A percentile compares a stretch with the other conserved stretches of the same genome.
Conservation (phyloP, 2,797 vertebrate genomes). For the Nothura maculosa region DNA sequence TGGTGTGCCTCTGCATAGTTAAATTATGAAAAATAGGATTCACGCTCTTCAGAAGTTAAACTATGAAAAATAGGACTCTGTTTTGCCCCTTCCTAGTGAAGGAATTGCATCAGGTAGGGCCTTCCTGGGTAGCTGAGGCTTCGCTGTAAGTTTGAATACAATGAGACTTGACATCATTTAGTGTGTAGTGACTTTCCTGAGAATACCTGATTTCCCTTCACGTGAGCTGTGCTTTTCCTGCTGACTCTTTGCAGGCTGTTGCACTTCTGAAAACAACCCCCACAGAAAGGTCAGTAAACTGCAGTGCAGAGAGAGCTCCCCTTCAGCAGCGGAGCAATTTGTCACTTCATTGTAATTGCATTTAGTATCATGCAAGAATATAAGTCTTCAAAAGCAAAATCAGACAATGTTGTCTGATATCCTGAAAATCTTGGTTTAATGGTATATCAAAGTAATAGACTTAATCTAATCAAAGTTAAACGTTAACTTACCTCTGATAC, state of each 20-base stretch:
- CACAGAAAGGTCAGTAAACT: not conserved
- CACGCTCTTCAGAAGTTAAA: not conserved
- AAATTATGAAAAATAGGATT: not conserved
- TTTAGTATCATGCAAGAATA: not conserved
- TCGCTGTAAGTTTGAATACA: not conserved
- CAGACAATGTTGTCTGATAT: not conserved
- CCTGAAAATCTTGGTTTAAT: not conserved
- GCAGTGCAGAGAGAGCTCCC: fast-evolving
- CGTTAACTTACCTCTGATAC: not conserved
- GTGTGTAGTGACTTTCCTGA: not conserved
- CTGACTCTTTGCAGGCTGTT: not conserved
- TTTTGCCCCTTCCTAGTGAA: not conserved
- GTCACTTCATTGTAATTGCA: not conserved
- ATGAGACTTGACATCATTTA: not conserved
- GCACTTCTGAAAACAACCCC: not conserved
- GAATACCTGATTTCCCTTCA: not conserved
- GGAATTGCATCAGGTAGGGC: fast-evolving
- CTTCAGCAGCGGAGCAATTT: not conserved
- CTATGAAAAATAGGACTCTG: not conserved
- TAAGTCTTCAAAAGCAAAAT: not conserved
- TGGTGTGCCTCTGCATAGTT: not conserved
- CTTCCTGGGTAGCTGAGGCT: not conserved
- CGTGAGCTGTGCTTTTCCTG: not conserved
- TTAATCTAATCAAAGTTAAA: not conserved
- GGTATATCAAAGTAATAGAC: not conserved